A percentile compares a stretch with the other conserved stretches of the same genome.
Evolutionary conservation across 2,113 vertebrate genomes (phyloP).

Genomic region (Galemys pyrenaicus): DNA sequence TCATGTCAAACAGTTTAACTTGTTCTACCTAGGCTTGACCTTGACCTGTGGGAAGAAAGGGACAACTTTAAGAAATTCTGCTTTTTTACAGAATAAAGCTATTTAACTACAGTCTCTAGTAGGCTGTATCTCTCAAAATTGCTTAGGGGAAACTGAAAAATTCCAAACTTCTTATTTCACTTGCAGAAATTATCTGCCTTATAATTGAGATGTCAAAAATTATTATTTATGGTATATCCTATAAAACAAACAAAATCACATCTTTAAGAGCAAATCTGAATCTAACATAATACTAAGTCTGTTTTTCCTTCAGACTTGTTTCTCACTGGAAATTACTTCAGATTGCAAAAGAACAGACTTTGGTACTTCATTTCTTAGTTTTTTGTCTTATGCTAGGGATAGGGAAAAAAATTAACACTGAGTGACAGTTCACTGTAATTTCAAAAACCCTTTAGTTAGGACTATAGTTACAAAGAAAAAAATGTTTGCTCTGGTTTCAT

Average conservation of each 20-base stretch:
- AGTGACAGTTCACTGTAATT: neutral
- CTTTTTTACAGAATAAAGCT: neutral
- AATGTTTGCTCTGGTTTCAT: neutral
- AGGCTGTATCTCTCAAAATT: neutral
- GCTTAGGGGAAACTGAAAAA: neutral
- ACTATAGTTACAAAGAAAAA: neutral
- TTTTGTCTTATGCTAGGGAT: neutral
- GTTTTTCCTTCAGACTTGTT: neutral
- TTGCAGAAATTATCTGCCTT: neutral
- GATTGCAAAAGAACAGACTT: neutral
- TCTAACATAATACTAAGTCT: neutral
- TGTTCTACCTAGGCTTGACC: neutral
- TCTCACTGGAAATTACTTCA: neutral
- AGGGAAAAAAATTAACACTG: neutral
- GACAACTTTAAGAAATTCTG: neutral
- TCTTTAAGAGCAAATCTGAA: neutral
- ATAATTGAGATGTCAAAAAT: neutral
- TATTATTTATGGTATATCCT: neutral
- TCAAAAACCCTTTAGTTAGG: neutral
- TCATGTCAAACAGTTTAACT: neutral
- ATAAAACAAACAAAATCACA: neutral
- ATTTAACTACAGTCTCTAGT: neutral
- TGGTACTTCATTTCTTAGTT: neutral
- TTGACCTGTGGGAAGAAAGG: neutral
- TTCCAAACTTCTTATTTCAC: neutral